Evolutionary conservation across 2,113 vertebrate species (phyloP), one percentile per base, ranked within the genome.

Genomic region (Himantopus leucocephalus): DNA sequence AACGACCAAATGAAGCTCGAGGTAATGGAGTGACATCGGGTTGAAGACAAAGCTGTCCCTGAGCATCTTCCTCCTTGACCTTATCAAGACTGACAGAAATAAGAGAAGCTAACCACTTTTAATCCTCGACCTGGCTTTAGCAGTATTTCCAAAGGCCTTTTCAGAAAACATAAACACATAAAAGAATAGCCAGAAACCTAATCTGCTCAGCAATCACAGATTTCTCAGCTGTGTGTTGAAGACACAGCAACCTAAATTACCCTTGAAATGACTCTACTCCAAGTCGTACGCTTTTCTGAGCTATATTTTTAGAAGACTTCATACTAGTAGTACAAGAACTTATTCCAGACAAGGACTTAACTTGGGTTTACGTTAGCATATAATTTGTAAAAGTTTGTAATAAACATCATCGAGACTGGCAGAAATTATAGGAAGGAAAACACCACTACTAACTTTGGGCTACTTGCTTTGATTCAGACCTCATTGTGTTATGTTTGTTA

Each of bases 371-470:
- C 56, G 63, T 92, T 96, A 97, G 60, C 72, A 53, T 96, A 53
- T 88, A 96, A 96, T 97, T 96, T 97, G 89, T 96, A 96, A 88
- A 96, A 91, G 67, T 94, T 88, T 78, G 86, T 78, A 85, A 94
- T 84, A 95, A 96, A 96, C 92, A 91, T 91, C 43, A 12, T 41
- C 71, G 58, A 83, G 86, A 76, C 72, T 92, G 87, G 90, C 93
- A 93, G 74, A 84, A 89, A 85, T 74, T 84, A 89, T 9, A 66
- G 86, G 62, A 87, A 81, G 78, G 79, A 92, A 95, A 97, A 91
- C 88, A 84, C 34, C 72, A 11, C 64, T 70, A 12, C 88, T 85
- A 48, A 91, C 77, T 94, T 80, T 63, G 88, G 78, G 74, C 71
- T 94, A 6, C 93, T 88, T 81, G 74, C 80, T 96, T 71, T 67